Percentiles rank a stretch among this genome's conserved stretches.
Evolutionary conservation across 2,797 vertebrate genomes (phyloP).

Genomic region (Enteromius argenteus): DNA sequence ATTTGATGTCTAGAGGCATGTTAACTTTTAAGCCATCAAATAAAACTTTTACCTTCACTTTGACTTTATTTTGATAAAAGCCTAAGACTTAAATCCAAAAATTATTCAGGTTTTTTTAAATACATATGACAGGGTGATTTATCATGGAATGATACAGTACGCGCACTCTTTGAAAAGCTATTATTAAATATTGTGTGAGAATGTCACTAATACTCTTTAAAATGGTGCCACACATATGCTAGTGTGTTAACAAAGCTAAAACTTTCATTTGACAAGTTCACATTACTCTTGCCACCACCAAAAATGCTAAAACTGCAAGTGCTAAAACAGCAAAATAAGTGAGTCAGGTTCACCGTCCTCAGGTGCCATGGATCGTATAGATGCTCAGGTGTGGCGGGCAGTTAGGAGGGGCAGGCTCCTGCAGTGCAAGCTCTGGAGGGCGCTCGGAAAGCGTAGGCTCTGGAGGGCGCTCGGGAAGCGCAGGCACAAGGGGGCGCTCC

Average conservation of each 20-base stretch:
- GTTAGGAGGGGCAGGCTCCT: too few species aligned
- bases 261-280: not conserved
- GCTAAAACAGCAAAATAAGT: not conserved
- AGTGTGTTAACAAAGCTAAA: not conserved
- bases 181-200: slow-evolving; percentile 4
- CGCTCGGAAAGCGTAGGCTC: too few species aligned
- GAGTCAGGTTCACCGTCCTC: too few species aligned
- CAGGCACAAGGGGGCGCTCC: too few species aligned
- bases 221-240: not conserved
- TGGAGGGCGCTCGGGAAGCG: too few species aligned
- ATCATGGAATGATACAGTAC: not conserved
- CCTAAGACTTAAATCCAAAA: not conserved
- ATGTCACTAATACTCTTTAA: not conserved
- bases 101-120: not conserved
- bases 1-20: not conserved
- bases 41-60: slow-evolving; percentile 1
- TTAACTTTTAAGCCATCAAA: slow-evolving; percentile 21
- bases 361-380: too few species aligned
- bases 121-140: not conserved
- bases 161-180: not conserved
- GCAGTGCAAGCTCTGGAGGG: too few species aligned
- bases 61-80: slow-evolving; percentile 5
- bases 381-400: too few species aligned
- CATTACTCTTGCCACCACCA: not conserved
- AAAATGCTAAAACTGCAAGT: not conserved